These are phyloP conservation scores for Sclerurus mexicanus DNA, from an alignment of 2,113 vertebrate genomes.

Conservation along the genomic window DNA sequence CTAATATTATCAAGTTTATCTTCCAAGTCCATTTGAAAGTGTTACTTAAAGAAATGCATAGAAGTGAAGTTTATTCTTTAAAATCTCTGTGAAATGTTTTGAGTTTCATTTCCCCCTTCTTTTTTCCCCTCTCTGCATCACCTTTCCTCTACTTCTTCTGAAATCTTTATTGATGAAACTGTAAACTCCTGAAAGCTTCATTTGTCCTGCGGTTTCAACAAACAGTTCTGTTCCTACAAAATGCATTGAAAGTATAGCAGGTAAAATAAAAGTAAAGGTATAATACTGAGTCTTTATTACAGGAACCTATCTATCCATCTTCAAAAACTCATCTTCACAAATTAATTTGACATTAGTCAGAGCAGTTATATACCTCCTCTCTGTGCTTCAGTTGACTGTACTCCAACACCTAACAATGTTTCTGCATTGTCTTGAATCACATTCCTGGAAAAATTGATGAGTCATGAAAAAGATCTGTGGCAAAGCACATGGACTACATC, in stretches of 20 bases:
- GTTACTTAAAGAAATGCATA: not conserved
- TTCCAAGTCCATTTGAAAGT: not conserved
- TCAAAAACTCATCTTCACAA: not conserved
- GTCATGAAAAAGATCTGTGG: not conserved
- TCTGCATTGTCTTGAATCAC: not conserved
- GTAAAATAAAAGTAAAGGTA: not conserved
- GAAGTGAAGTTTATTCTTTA: not conserved
- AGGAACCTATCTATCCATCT: not conserved
- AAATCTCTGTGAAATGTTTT: not conserved
- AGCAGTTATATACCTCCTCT: not conserved
- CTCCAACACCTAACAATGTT: not conserved
- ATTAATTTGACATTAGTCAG: not conserved
- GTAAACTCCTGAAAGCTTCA: not conserved
- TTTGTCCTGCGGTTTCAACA: not conserved
- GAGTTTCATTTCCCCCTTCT: not conserved
- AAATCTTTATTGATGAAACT: not conserved
- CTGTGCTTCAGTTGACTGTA: not conserved
- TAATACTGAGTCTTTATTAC: not conserved
- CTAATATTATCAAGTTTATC: not conserved
- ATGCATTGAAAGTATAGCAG: not conserved
- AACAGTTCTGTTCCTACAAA: not conserved
- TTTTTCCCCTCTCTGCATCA: not conserved
- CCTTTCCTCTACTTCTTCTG: not conserved
- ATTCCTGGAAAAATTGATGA: not conserved
- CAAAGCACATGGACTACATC: not conserved